phyloP scores from a whole-genome alignment of 1,140 invertebrate species.

The Zophobas morio region DNA sequence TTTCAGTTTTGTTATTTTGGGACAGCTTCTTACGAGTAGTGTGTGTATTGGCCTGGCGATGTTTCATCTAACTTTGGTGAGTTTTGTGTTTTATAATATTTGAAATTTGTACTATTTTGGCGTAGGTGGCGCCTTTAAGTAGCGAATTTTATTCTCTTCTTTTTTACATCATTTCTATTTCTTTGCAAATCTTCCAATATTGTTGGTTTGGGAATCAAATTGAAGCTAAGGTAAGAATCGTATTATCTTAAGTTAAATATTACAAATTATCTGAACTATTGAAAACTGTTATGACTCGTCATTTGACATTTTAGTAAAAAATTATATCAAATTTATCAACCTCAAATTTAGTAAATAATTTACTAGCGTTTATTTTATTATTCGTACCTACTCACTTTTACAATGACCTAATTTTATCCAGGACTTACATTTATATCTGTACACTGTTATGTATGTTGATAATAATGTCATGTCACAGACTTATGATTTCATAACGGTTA shows the following conservation, averaged over 20 bases:
- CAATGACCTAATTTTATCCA: too few species aligned
- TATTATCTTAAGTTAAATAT: neutral
- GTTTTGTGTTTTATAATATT: neutral
- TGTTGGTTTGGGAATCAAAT: neutral
- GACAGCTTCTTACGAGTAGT: neutral
- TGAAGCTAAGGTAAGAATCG: neutral
- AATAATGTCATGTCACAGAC: too few species aligned
- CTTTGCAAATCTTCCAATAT: neutral
- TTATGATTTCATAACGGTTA: too few species aligned
- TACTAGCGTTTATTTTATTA: too few species aligned
- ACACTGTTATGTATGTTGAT: too few species aligned
- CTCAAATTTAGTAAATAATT: too few species aligned
- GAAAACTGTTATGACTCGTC: too few species aligned
- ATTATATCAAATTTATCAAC: too few species aligned
- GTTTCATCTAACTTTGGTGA: neutral
- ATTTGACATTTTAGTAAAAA: too few species aligned
- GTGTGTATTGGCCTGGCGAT: neutral
- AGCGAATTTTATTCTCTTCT: neutral
- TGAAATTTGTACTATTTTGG: neutral
- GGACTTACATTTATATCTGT: too few species aligned
- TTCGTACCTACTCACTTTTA: too few species aligned
- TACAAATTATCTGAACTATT: too few species aligned
- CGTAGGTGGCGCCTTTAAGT: neutral
- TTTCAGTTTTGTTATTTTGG: neutral
- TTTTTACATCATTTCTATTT: neutral